Conservation (phyloP, 1,140 invertebrate species). For the Teleogryllus occipitalis region DNA sequence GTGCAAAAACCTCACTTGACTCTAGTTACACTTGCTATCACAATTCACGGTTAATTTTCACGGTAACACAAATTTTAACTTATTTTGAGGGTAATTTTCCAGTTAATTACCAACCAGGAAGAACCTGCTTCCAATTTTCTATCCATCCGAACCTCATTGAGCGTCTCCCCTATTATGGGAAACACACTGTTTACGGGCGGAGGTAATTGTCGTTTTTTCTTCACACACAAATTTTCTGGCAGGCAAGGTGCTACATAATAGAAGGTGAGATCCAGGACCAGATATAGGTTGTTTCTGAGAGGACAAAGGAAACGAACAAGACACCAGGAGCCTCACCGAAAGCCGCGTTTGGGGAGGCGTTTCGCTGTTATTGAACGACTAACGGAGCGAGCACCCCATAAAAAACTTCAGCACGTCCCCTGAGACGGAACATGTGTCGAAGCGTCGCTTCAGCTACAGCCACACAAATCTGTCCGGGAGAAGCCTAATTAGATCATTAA, state of each 20-base stretch:
- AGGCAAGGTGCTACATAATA: background rate
- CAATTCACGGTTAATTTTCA: background rate
- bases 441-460: background rate
- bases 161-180: background rate
- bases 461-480: background rate
- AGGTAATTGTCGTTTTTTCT: background rate
- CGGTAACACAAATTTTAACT: background rate
- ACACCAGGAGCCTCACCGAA: background rate
- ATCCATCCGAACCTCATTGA: background rate
- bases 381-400: background rate
- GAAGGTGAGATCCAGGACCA: background rate
- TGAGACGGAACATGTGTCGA: background rate
- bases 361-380: background rate
- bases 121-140: background rate
- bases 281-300: background rate
- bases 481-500: slow-evolving; percentile 2
- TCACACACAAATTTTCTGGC: background rate
- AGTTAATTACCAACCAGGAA: background rate
- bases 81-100: background rate
- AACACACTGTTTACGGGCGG: background rate
- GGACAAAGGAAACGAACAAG: background rate
- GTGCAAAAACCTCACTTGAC: background rate
- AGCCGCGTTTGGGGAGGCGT: background rate
- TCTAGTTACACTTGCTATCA: background rate
- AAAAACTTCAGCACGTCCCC: background rate